Evolutionary conservation across 2,113 vertebrate species (phyloP), one percentile per base, ranked within the genome.

Genomic region (Seriola dumerili): DNA sequence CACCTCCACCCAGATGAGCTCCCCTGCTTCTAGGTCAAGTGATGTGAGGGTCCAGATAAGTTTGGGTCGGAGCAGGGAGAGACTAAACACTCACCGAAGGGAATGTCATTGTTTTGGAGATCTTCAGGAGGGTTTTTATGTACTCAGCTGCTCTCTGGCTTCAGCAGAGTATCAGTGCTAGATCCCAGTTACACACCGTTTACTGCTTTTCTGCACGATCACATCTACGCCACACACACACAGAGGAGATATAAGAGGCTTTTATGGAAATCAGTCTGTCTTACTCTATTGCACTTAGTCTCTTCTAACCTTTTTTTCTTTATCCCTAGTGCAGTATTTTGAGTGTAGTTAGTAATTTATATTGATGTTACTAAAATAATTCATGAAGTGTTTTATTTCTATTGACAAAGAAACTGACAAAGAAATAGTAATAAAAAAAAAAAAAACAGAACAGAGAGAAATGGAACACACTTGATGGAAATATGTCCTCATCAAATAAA

Each of bases 1-100:
- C n/a, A 25, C 23, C 16, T 59, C 70, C 73, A 36, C 77, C 88
- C 95, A 97, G 95, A 96, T 95, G 96, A 95, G 92, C 93, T 88
- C 94, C 94, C 94, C 93, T 92, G 94, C 96, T 93, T 96, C 95
- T 94, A 94, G 97, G 96, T 97, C 95, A 96, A 96, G 93, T 96
- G 95, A 95, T 96, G 96, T 95, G 96, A 96, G 95, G 81, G 96
- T 96, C 93, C 95, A 96, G 96, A 97, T 96, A 96, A 96, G 95
- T 95, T 91, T 87, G 91, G 90, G 86, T 55, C 88, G 89, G 91
- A 93, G 93, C 93, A 93, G 93, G 91, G 86, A 95, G 96, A 99
- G 97, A 98, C 97, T 97, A 98, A 99, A 99, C 97, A 99, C 96
- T 96, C 95, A 93, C 96, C 79, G 95, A 95, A 92, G 97, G 96